phyloP scores from a whole-genome alignment of 2,888 invertebrate species.

The Cerastis leucographa region DNA sequence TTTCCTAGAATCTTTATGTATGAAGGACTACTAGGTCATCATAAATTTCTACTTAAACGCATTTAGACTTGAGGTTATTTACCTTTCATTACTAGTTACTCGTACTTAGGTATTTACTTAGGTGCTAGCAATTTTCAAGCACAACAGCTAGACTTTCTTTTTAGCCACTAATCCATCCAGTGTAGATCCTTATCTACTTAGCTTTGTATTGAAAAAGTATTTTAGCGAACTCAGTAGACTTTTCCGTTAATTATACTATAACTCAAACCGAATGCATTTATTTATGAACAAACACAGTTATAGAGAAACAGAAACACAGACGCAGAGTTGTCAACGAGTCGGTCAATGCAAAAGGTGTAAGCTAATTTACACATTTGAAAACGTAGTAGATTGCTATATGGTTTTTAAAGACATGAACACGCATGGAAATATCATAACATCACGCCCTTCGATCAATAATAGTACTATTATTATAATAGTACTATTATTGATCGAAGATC shows the following conservation, averaged over 20 bases:
- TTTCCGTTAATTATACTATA: not conserved
- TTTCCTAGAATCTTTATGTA: slow-evolving; percentile 21
- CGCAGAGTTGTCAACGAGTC: not conserved
- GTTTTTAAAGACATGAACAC: not conserved
- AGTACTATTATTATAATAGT: no score
- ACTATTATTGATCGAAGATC: no score
- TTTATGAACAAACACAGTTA: not conserved
- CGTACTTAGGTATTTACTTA: not conserved
- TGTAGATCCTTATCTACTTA: not conserved
- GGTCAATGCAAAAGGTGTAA: not conserved
- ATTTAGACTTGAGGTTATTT: slow-evolving; percentile 8
- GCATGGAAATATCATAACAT: not conserved
- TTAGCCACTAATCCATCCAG: not conserved
- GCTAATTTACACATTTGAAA: not conserved
- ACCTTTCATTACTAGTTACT: slow-evolving; percentile 18
- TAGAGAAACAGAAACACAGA: no score
- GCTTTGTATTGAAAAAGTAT: not conserved
- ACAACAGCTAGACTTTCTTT: not conserved
- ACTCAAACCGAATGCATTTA: not conserved
- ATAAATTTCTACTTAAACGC: slow-evolving; percentile 10
- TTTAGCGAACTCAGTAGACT: not conserved
- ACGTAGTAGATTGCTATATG: no score
- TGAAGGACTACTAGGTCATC: slow-evolving; percentile 21
- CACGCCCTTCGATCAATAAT: no score
- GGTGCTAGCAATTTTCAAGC: not conserved